phyloP scores from a whole-genome alignment of 2,797 vertebrate species.

The Tenualosa thibaudeaui region DNA sequence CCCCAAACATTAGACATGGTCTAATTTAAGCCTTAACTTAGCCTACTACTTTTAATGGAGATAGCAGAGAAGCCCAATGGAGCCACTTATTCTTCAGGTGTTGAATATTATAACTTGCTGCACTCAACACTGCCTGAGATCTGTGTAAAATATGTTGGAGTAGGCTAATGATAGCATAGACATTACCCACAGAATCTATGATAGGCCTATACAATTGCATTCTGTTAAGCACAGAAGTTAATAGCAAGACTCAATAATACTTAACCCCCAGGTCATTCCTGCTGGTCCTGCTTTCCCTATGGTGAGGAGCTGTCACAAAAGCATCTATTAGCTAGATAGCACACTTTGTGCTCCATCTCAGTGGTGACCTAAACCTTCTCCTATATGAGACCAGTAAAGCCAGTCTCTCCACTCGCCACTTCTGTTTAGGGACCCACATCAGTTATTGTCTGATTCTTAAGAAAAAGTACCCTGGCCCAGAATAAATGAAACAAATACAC shows the following conservation, averaged over 20 bases:
- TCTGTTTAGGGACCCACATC: conserved; percentile 78
- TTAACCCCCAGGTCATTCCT: conserved; percentile 9
- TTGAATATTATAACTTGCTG: neutral
- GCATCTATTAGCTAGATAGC: conserved; percentile 50
- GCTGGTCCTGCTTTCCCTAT: neutral
- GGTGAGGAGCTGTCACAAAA: conserved; percentile 37
- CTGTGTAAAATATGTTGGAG: neutral
- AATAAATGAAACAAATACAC: conserved; percentile 81
- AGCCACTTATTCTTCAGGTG: neutral
- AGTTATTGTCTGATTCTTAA: conserved; percentile 86
- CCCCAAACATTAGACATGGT: neutral
- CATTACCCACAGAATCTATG: neutral
- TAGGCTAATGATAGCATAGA: neutral
- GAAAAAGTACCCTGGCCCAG: conserved; percentile 76
- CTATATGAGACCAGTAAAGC: conserved; percentile 75
- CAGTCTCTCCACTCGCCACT: conserved; percentile 66
- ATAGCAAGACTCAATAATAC: neutral
- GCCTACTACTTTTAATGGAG: neutral
- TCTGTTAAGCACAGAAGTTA: conserved; percentile 17
- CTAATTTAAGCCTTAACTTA: neutral
- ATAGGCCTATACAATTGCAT: neutral
- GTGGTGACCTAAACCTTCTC: conserved; percentile 64
- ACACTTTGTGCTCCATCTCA: neutral
- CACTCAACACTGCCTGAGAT: neutral
- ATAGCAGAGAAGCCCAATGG: neutral